phyloP scores from a whole-genome alignment of 1,140 invertebrate genomes.

The Megathymus violae region DNA sequence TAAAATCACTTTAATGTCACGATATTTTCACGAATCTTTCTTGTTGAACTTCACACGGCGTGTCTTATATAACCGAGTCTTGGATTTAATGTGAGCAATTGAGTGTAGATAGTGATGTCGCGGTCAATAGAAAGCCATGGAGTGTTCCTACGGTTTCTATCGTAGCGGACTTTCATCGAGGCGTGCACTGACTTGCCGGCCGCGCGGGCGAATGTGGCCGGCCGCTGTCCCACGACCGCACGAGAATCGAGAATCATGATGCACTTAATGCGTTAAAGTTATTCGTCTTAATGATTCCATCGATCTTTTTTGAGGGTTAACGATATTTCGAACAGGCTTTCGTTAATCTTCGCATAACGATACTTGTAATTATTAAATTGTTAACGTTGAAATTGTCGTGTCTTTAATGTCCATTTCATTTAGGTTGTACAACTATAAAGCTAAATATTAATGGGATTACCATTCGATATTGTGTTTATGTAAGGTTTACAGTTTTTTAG shows the following conservation, averaged over 20 bases:
- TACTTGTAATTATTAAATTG: too few relatives aligned
- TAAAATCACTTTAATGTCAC: conserved; percentile 16
- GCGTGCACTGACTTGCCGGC: conserved; percentile 60
- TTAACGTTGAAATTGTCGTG: too few relatives aligned
- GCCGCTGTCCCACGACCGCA: conserved; percentile 12
- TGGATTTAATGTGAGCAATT: conserved; percentile 37
- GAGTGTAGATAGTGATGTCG: conserved; percentile 40
- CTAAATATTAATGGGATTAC: too few relatives aligned
- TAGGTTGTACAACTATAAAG: too few relatives aligned
- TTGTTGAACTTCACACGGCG: not conserved
- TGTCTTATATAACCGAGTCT: conserved; percentile 23
- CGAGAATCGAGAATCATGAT: conserved; percentile 4
- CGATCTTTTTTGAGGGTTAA: too few relatives aligned
- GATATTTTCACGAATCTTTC: conserved; percentile 23
- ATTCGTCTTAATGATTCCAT: not conserved
- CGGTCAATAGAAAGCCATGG: conserved; percentile 61
- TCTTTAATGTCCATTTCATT: too few relatives aligned
- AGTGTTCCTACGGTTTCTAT: conserved; percentile 44
- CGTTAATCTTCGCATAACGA: too few relatives aligned
- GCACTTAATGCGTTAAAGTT: conserved; percentile 14
- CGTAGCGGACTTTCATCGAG: conserved; percentile 59
- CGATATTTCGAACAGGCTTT: too few relatives aligned
- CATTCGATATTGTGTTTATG: too few relatives aligned
- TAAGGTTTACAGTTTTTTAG: too few relatives aligned
- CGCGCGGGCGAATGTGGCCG: conserved; percentile 54